Evolutionary conservation across 2,888 invertebrate species (phyloP), one percentile per base, ranked within the genome.

Genomic region (Andrena marginata): DNA sequence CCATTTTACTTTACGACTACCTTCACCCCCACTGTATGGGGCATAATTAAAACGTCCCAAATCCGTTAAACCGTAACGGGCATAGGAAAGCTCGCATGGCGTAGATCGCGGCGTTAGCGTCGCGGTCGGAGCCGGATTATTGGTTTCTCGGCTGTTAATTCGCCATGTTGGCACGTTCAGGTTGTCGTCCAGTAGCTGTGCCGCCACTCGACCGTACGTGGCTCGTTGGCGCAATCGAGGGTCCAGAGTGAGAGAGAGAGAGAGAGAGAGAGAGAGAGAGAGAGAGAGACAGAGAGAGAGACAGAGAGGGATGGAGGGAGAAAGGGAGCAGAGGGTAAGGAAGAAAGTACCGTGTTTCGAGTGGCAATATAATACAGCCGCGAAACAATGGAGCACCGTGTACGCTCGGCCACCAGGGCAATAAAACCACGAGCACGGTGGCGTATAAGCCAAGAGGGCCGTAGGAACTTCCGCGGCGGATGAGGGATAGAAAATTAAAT

Each of bases 401-500:
- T 87, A 86, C 86, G 81, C 81, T 71, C 77, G 77, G 84, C 87
- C 87, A 84, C 86, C 82, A 73, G 80, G 73, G 85, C 83, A 88
- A 90, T 90, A 88, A 90, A 90, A 89, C 70, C 87, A 87, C 82
- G 83, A 78, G 71, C 82, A 78, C 79, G 82, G 54, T 74, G 85
- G 77, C 87, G 87, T 87, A 84, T 78, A 89, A 89, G 89, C 89
- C 84, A 79, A 85, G 83, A 85, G 84, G 76, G 84, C 86, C 85
- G 87, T 85, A 84, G 82, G 75, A 89, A 85, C 86, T 89, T 90
- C 91, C 87, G 85, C 85, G 81, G 88, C 85, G 90, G 88, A 89
- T 87, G 89, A 90, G 89, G 89, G 90, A 89, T 90, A 84, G 90
- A 89, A 91, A 92, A 92, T 93, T 91, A 92, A 93, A 92, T 92